Conservation (phyloP, 2,797 vertebrate genomes). For the Catharus ustulatus region DNA sequence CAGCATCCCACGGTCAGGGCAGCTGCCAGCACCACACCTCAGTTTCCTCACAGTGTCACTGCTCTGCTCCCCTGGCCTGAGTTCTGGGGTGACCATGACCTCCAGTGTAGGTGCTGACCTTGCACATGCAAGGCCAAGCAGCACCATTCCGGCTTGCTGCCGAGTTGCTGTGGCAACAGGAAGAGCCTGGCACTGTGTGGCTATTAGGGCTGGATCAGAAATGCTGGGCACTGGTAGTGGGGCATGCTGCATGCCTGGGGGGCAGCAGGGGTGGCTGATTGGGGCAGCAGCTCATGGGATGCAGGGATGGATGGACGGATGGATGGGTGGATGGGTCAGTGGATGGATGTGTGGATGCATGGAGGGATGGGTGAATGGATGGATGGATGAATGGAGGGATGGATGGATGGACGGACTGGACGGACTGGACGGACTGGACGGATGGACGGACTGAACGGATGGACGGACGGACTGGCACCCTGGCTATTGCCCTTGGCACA, state of each 20-base stretch:
- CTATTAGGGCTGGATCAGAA: not conserved
- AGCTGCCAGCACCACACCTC: not conserved
- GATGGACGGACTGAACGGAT: too few relatives aligned
- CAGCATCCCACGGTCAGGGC: fast-evolving
- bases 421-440: too few relatives aligned
- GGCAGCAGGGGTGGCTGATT: fast-evolving
- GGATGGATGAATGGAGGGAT: not conserved
- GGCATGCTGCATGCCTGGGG: too few relatives aligned
- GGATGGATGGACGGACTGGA: not conserved
- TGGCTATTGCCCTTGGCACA: fast-evolving
- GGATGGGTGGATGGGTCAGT: not conserved
- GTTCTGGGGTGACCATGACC: not conserved
- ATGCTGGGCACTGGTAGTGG: not conserved
- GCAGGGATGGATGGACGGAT: not conserved
- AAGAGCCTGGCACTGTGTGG: fast-evolving
- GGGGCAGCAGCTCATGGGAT: not conserved
- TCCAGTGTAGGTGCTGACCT: not conserved
- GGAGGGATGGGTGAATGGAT: too few relatives aligned
- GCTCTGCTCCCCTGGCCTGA: fast-evolving
- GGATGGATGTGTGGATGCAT: not conserved
- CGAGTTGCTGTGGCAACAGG: not conserved
- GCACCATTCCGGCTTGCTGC: fast-evolving
- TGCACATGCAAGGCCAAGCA: not conserved
- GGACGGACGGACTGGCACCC: not conserved
- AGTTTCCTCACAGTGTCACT: fast-evolving